Evolutionary conservation across 2,113 vertebrate genomes (phyloP), one percentile per base, ranked within the genome.

Genomic region (Bambusicola thoracicus): DNA sequence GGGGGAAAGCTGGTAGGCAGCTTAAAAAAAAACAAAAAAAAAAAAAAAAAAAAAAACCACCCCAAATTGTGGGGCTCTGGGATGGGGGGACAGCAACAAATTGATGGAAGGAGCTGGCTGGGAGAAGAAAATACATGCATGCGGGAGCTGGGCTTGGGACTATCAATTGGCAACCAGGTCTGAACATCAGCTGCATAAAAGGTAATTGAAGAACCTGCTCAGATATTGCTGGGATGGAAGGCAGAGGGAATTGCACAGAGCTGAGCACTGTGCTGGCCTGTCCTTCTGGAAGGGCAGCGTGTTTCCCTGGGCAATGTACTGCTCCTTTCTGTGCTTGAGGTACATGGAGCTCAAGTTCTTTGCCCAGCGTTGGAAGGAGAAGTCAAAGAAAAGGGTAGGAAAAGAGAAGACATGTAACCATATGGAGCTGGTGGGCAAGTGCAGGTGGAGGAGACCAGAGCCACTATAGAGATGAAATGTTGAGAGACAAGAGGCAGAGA

Each of bases 181-280:
- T 92, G 94, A 63, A 89, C 36, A 80, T 87, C 69, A 79, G 49
- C 34, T 84, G 53, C 90, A 41, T 86, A 48, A 94, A 91, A 90
- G 32, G 63, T 91, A 89, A 95, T 95, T 10, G 15, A 69, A 95
- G 82, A 58, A 16, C 72, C 56, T 92, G 44, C 58, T 29, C 32
- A 90, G 89, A 85, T 79, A 62, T 49, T 91, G 36, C 58, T 21
- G 36, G 46, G 78, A 41, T 85, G 30, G 89, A 94, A 84, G 56
- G 43, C 55, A 73, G 93, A 73, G 83, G 84, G 67, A 85, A 44
- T 8, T 38, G 32, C 67, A 48, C 13, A 81, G 55, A 59, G 56
- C 51, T 12, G 2, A 70, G 20, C 1, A 6, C 41, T 1, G 5
- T 38, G 32, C 43, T 69, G 32, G 13, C 46, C 72, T 66, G 46